Percentiles rank a stretch among this genome's conserved stretches.
These are phyloP conservation scores for Ethmia dodecea DNA, from an alignment of 2,888 invertebrate genomes.

Conservation along the genomic window DNA sequence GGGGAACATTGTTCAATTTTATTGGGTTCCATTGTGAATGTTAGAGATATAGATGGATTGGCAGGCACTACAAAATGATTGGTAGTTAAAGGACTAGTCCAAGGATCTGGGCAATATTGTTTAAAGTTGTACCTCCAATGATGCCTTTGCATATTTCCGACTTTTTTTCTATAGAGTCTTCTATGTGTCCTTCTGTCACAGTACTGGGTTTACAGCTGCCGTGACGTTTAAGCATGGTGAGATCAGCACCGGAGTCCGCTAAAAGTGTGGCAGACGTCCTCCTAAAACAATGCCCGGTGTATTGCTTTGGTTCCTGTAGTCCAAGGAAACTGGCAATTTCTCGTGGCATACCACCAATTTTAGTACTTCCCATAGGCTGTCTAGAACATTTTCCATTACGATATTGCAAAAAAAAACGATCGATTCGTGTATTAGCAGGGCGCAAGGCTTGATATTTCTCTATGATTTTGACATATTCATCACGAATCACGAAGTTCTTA, in stretches of 20 bases:
- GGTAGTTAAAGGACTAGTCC: background rate
- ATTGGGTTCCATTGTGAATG: background rate
- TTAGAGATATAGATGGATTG: background rate
- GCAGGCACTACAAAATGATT: background rate
- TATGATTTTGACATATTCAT: conserved; percentile 6
- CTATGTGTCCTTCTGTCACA: conserved; percentile 3
- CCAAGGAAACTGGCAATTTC: conserved; percentile 6
- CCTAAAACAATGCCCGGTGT: conserved; percentile 15
- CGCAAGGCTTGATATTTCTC: conserved; percentile 12
- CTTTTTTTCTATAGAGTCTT: conserved; percentile 2
- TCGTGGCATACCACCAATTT: conserved; percentile 6
- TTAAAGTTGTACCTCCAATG: background rate
- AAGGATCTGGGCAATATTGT: background rate
- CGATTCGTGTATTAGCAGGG: conserved; percentile 5
- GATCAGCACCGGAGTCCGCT: conserved; percentile 10
- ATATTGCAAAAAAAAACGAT: conserved; percentile 9
- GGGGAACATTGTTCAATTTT: background rate
- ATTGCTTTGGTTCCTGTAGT: conserved; percentile 10
- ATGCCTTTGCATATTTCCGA: background rate
- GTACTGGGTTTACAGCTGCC: conserved; percentile 6
- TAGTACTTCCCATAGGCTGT: conserved; percentile 8
- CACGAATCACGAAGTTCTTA: conserved; percentile 7
- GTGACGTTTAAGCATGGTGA: conserved; percentile 10
- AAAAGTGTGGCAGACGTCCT: conserved; percentile 12
- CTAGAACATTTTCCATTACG: conserved; percentile 7